Conservation (phyloP, 2,797 vertebrate species). For the Acipenser ruthenus region DNA sequence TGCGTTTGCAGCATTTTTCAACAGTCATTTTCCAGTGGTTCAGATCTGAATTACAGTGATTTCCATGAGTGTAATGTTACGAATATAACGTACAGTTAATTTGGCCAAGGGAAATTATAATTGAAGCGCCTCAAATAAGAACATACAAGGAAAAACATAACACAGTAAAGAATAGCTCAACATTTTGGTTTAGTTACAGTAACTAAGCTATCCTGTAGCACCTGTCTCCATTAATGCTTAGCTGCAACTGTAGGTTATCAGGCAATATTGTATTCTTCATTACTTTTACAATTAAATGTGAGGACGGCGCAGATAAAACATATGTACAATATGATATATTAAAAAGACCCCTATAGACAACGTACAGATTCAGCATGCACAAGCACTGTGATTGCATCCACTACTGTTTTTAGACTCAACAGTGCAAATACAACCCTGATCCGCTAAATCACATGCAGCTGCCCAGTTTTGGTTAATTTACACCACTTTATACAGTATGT, state of each 20-base stretch:
- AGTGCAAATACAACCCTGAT: conserved; percentile 9
- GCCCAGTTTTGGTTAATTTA: conserved; percentile 30
- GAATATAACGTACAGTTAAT: too few relatives aligned
- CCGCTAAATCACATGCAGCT: conserved; percentile 23
- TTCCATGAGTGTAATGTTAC: too few relatives aligned
- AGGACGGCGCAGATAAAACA: conserved; percentile 50
- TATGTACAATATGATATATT: conserved; percentile 60
- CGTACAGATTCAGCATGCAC: conserved; percentile 56
- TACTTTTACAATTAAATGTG: conserved; percentile 37
- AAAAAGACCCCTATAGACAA: conserved; percentile 59
- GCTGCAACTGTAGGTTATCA: conserved; percentile 26
- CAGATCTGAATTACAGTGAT: neutral
- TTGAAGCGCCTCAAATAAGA: too few relatives aligned
- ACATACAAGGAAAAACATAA: neutral
- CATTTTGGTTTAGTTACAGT: conserved; percentile 1
- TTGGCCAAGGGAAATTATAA: too few relatives aligned
- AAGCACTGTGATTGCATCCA: conserved; percentile 35
- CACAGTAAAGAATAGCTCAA: conserved; percentile 1
- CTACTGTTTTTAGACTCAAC: conserved; percentile 40
- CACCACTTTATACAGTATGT: conserved; percentile 23
- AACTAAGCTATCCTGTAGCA: conserved; percentile 26
- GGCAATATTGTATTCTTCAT: conserved; percentile 27
- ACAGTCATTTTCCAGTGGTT: neutral
- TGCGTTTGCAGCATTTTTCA: neutral
- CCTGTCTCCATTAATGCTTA: conserved; percentile 22